Evolutionary conservation across 2,797 vertebrate species (phyloP).

Genomic region (Chaetophractus vellerosus): DNA sequence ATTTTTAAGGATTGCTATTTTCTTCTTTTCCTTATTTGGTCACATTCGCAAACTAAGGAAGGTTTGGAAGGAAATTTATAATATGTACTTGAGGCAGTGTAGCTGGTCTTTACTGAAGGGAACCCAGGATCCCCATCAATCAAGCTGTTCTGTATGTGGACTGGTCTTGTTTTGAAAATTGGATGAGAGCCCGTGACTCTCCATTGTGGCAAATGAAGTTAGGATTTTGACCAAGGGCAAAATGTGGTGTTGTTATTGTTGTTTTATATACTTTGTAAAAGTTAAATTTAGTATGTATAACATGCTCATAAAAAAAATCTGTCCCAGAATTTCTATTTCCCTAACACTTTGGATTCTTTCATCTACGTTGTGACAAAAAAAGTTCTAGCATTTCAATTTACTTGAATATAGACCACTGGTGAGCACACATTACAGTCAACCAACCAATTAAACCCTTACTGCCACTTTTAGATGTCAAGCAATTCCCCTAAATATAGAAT

Average conservation of each 20-base stretch:
- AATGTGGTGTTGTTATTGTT: neutral
- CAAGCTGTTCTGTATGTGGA: neutral
- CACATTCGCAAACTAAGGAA: neutral
- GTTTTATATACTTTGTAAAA: neutral
- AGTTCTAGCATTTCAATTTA: neutral
- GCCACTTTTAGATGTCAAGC: neutral
- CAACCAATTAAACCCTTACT: neutral
- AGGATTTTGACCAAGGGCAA: neutral
- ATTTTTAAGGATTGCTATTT: neutral
- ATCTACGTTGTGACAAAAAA: neutral
- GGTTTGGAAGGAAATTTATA: neutral
- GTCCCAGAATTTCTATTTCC: too few relatives aligned
- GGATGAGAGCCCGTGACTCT: accelerated
- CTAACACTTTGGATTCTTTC: neutral
- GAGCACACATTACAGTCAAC: neutral
- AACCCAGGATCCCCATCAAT: neutral
- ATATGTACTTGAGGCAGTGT: neutral
- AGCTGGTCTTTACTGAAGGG: neutral
- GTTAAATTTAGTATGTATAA: neutral
- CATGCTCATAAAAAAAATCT: neutral
- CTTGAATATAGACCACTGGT: neutral
- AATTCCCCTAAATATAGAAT: neutral
- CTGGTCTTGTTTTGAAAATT: neutral
- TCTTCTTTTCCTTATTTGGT: neutral
- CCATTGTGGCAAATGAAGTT: neutral